These are phyloP conservation scores for Agrilus cyanescens DNA, from an alignment of 2,888 invertebrate genomes.

Conservation along the genomic window DNA sequence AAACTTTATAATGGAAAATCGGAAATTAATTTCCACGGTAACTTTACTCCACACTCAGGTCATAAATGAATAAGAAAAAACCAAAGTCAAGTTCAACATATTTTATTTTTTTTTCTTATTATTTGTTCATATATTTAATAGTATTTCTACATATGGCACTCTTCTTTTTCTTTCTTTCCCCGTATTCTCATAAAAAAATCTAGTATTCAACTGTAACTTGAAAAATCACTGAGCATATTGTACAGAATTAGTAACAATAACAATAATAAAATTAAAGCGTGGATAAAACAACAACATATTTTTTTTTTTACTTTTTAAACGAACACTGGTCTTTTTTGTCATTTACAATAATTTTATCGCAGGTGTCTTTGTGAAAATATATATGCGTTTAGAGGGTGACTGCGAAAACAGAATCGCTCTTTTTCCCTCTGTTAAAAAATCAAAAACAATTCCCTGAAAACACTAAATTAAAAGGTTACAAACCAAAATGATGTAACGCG, in stretches of 20 bases:
- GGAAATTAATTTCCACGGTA: no score
- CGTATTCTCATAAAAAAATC: constrained; percentile 7
- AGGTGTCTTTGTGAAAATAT: constrained; percentile 18
- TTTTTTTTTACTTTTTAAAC: constrained; percentile 21
- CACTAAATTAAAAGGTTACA: no score
- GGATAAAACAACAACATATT: constrained; percentile 28
- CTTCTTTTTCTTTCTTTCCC: constrained; percentile 14
- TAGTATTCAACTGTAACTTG: constrained; percentile 12
- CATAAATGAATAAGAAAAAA: no score
- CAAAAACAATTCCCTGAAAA: no score
- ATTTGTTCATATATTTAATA: constrained; percentile 7
- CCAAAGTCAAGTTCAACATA: constrained; percentile 1
- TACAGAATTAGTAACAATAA: constrained; percentile 24
- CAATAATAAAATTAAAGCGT: constrained; percentile 24
- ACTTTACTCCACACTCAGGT: no score
- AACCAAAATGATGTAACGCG: no score
- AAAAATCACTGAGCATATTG: constrained; percentile 20
- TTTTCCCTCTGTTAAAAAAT: constrained; percentile 2
- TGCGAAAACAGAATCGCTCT: no score
- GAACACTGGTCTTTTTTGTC: constrained; percentile 20
- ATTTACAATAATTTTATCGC: constrained; percentile 20
- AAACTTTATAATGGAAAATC: no score
- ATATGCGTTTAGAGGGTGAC: neutral
- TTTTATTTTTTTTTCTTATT: constrained; percentile 11
- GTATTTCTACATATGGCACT: constrained; percentile 26